Base-by-base conservation (phyloP, 2,113 vertebrate genomes). In the Camelus bactrianus region DNA sequence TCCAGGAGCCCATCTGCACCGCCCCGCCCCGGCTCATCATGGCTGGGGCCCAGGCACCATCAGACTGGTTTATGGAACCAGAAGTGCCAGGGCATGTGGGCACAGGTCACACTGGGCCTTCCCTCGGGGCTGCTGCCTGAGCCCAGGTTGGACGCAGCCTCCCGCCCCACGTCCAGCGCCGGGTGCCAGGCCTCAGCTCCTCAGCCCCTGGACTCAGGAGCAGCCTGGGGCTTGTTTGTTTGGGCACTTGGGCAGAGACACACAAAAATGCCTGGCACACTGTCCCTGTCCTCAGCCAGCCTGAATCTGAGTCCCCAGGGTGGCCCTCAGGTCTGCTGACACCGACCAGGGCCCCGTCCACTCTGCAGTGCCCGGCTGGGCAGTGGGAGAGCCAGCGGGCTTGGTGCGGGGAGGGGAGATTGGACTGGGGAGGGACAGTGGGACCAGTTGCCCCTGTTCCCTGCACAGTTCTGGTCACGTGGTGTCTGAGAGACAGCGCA, bases 21-120 rank as follows among this genome's bases (percentile, higher is more conserved):
- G 5, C 15, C n/a, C 11, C 0, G 1, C 64, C 22, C 2, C 20
- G 15, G 42, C 32, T 67, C 24, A 8, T 38, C 20, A 3, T n/a
- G 19, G 42, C 20, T 28, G 50, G 26, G 28, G 9, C 26, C 62
- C 5, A 15, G 35, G n/a, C 20, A n/a, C 46, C 32, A 8, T 24
- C 62, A 80, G 62, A 10, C 90, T 62, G 12, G 35, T 46, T 6
- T 67, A 9, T 73, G 38, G 35, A 42, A 19, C 42, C 1, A 2
- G 50, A 80, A 73, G 13, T 69, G 64, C 58, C 38, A 60, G 92
- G 77, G 64, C 42, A 26, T 15, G 9, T 38, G 32, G 62, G 35
- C 65, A 81, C 54, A n/a, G 46, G 48, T 52, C 48, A 76, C 67
- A 24, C 58, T 19, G 38, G 1, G 13, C 10, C 1, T 75, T 65